Evolutionary conservation across 2,113 vertebrate genomes (phyloP), one percentile per base, ranked within the genome.

Genomic region (Sialia sialis): DNA sequence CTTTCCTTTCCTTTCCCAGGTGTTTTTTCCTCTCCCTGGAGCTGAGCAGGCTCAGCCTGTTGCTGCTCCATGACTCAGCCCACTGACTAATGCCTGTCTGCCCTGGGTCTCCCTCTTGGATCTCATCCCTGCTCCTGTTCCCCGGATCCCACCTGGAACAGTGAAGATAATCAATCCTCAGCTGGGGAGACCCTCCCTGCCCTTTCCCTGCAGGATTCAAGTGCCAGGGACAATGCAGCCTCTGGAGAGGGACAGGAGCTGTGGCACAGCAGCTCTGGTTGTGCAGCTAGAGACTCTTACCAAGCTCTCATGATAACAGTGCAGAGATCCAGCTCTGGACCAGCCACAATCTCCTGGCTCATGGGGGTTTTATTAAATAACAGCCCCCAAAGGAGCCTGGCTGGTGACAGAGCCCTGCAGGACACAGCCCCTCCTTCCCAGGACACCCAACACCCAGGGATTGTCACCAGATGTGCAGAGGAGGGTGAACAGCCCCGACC

Each of bases 1-100:
- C 22, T 32, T 34, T 30, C 34, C 9, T 16, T 26, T 73, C 16
- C 10, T 69, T 63, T 44, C 12, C 90, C 59, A 22, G 51, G 13
- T 59, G 43, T 36, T 7, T 67, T 62, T 27, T 12, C 9, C 55
- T 10, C 56, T 87, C 59, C 73, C 43, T 36, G 1, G 4, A 69
- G 67, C 5, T 0, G 15, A 69, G 80, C 93, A 84, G 69, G 6
- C 73, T 63, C 86, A 82, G 90, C 82, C 83, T 88, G 85, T 78
- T 84, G 84, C 77, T 48, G 69, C 34, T 89, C 10, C 69, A 4
- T 93, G 89, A 95, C 77, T 96, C 93, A 97, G 74, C 69, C 69
- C 63, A 85, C 51, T 91, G 89, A 94, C 87, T 96, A 89, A 94
- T 34, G 46, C 84, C 70, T 55, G 27, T 46, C 22, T 49, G 74